Conservation (phyloP, 2,797 vertebrate genomes). For the Halcyon badia region DNA sequence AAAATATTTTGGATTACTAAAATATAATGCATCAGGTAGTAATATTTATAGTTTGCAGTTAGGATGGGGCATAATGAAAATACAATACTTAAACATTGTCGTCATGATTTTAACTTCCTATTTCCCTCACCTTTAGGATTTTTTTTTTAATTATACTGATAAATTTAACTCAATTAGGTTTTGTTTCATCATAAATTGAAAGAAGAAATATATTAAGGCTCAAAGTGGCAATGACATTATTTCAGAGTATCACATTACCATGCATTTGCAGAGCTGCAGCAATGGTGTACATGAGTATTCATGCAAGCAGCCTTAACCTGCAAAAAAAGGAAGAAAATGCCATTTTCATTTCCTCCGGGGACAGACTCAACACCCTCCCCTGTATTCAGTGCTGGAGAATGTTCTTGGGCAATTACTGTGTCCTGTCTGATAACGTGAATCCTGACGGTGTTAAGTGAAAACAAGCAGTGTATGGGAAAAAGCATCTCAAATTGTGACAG, state of each 20-base stretch:
- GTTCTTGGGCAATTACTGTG: background rate
- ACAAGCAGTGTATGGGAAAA: background rate
- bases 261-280: background rate
- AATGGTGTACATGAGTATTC: background rate
- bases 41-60: background rate
- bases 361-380: background rate
- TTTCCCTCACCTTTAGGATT: background rate
- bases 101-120: background rate
- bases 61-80: background rate
- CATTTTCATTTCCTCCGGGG: background rate
- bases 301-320: background rate
- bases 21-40: background rate
- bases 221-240: background rate
- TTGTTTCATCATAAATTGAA: background rate
- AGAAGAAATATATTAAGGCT: background rate
- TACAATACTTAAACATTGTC: background rate
- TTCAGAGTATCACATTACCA: background rate
- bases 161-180: background rate
- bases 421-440: background rate
- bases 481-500: background rate
- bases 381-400: background rate
- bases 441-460: background rate
- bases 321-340: background rate
- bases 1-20: background rate
- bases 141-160: background rate